phyloP scores from a whole-genome alignment of 2,888 invertebrate species.

The Synanthedon myopaeformis region DNA sequence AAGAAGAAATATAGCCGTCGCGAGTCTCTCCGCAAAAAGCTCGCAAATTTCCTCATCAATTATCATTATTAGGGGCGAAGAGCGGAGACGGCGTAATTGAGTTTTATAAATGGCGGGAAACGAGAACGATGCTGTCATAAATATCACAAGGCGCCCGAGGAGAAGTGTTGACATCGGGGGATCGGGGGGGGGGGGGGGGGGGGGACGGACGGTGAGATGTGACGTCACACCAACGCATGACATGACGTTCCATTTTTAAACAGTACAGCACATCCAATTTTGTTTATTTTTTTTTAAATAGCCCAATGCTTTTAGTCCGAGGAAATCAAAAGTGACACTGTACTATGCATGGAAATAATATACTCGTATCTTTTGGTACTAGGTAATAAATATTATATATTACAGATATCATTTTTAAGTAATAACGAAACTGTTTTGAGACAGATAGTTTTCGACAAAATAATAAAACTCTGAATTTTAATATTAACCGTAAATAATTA shows the following conservation, averaged over 20 bases:
- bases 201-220: constrained; percentile 9
- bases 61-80: constrained; percentile 64
- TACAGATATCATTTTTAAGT: no score
- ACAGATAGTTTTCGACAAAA: no score
- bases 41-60: constrained; percentile 69
- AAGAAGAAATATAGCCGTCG: constrained; percentile 57
- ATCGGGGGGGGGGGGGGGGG: constrained; percentile 13
- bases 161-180: constrained; percentile 7
- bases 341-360: no score
- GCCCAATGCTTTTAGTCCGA: no score
- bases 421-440: no score
- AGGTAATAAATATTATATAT: no score
- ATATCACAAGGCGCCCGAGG: neutral
- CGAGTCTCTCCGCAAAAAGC: constrained; percentile 65
- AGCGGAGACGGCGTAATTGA: constrained; percentile 56
- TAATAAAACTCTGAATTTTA: no score
- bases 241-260: neutral
- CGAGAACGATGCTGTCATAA: constrained; percentile 24
- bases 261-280: no score
- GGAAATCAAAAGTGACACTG: no score
- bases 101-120: constrained; percentile 64
- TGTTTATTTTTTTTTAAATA: no score
- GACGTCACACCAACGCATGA: constrained; percentile 6
- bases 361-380: no score
- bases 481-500: no score